A percentile compares a stretch with the other conserved stretches of the same genome.
Conservation (phyloP, 2,888 invertebrate species). For the Sesia bembeciformis region DNA sequence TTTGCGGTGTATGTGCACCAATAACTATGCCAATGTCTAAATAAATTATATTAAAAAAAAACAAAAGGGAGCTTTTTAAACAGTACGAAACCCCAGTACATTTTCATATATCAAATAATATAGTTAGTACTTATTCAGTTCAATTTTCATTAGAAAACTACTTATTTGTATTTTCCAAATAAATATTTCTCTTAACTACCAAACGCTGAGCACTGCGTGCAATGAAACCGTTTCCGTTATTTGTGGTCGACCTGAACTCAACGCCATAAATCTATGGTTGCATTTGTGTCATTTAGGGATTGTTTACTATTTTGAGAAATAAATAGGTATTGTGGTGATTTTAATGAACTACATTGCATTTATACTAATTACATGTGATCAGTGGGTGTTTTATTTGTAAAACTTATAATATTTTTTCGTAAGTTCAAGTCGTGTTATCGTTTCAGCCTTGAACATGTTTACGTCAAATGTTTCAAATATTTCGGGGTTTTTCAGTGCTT, state of each 20-base stretch:
- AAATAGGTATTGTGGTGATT: constrained; percentile 8
- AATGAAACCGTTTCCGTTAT: constrained; percentile 44
- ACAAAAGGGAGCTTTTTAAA: no score
- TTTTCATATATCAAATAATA: no score
- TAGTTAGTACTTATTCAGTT: no score
- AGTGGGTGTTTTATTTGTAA: constrained; percentile 7
- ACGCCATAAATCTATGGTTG: constrained; percentile 68
- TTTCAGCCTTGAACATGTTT: constrained; percentile 48
- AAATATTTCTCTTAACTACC: background rate
- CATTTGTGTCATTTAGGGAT: constrained; percentile 62
- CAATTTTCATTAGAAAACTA: no score
- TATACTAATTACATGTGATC: constrained; percentile 6
- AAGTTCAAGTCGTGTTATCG: constrained; percentile 13
- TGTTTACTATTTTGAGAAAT: constrained; percentile 66
- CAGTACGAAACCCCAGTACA: no score
- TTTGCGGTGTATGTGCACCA: no score
- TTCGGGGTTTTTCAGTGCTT: constrained; percentile 31
- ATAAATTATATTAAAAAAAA: no score
- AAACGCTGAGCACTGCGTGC: constrained; percentile 19
- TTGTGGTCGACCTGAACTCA: constrained; percentile 52
- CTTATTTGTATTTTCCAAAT: background rate
- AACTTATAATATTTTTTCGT: constrained; percentile 10
- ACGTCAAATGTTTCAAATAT: constrained; percentile 50
- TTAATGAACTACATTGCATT: background rate
- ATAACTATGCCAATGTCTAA: no score